A percentile compares a stretch with the other conserved stretches of the same genome.
Evolutionary conservation across 2,113 vertebrate genomes (phyloP).

Genomic region (Gallinago undulata): DNA sequence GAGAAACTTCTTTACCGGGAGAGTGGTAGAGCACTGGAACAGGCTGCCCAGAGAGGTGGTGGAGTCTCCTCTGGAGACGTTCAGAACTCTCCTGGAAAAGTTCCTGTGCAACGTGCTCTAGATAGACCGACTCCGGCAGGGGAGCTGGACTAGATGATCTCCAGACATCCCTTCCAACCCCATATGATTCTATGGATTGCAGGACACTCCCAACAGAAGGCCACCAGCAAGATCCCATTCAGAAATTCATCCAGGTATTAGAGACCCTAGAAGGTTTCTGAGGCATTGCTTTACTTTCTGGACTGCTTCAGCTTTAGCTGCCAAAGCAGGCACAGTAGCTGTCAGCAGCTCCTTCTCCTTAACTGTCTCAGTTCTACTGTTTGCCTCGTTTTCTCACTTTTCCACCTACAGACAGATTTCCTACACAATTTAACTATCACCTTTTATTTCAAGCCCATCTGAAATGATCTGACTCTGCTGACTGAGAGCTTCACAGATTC

Average conservation of each 20-base stretch:
- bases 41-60: too few species aligned
- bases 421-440: background rate
- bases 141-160: too few species aligned
- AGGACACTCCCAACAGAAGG: background rate
- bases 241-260: background rate
- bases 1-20: too few species aligned
- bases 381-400: background rate
- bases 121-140: too few species aligned
- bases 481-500: background rate
- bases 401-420: background rate
- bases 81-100: too few species aligned
- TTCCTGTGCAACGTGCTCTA: too few species aligned
- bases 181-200: background rate
- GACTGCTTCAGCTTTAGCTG: background rate
- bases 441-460: background rate
- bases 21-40: too few species aligned
- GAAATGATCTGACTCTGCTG: background rate
- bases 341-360: background rate
- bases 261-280: background rate
- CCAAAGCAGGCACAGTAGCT: background rate
- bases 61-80: too few species aligned
- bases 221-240: background rate
- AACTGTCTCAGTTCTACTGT: background rate
- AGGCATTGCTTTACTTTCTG: background rate
- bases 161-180: too few species aligned